These are phyloP conservation scores for Percopsis omiscomaycus DNA, from an alignment of 2,797 vertebrate species.

Conservation along the genomic window DNA sequence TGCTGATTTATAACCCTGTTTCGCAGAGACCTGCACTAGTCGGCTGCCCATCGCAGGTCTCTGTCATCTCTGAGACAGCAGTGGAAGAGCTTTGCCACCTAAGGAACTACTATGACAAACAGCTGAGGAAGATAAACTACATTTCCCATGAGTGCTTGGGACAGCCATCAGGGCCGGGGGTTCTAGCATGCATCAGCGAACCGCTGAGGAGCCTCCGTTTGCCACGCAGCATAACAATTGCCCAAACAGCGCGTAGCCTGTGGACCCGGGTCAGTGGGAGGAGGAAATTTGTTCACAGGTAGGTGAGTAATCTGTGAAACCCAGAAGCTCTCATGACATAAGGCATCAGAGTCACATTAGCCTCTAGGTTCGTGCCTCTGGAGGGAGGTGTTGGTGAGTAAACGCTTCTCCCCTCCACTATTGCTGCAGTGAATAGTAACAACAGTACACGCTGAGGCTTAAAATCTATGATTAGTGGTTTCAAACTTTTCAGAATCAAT, in stretches of 20 bases:
- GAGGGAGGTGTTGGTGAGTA: no score
- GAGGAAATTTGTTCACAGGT: slow-evolving; percentile 58
- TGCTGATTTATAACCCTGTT: not conserved
- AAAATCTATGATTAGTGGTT: no score
- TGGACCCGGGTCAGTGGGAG: slow-evolving; percentile 76
- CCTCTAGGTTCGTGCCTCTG: no score
- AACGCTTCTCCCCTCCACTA: no score
- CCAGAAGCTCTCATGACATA: no score
- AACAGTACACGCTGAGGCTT: no score
- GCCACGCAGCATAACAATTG: slow-evolving; percentile 53
- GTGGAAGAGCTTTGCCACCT: slow-evolving; percentile 74
- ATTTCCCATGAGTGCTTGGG: slow-evolving; percentile 76
- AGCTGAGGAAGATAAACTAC: slow-evolving; percentile 75
- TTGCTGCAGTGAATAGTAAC: no score
- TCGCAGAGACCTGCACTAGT: slow-evolving; percentile 8
- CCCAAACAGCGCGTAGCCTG: slow-evolving; percentile 66
- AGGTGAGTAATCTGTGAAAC: no score
- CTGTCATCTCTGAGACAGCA: slow-evolving; percentile 72
- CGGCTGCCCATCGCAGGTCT: slow-evolving; percentile 66
- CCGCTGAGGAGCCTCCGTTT: slow-evolving; percentile 71
- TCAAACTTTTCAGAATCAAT: no score
- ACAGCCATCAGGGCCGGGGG: slow-evolving; percentile 48
- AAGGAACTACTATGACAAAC: slow-evolving; percentile 72
- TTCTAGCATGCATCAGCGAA: slow-evolving; percentile 72
- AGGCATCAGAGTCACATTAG: no score